Evolutionary conservation across 2,113 vertebrate genomes (phyloP), one percentile per base, ranked within the genome.

Genomic region (Pangasianodon hypophthalmus): DNA sequence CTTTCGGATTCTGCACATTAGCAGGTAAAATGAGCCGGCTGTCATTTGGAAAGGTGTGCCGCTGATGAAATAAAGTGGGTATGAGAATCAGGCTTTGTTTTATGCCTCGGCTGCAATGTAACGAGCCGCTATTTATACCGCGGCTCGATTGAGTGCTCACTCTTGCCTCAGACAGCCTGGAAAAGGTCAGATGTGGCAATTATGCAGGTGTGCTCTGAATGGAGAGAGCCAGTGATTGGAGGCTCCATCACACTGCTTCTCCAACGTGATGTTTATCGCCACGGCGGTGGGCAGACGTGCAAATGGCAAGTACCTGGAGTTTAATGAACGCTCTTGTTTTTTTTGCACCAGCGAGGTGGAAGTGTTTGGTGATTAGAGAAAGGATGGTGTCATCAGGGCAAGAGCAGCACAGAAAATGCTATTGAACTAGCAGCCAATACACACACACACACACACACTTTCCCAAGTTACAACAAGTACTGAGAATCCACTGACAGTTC

Each of bases 171-270:
- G 94, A 95, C 93, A 93, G 93, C 89, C 81, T 92, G 95, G 95
- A 95, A 96, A 96, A 96, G 96, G 96, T 96, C 96, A 96, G 95
- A 94, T 94, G 92, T 95, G 88, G 95, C 95, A 96, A 96, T 96
- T 96, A 96, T 93, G 94, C 96, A 95, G 95, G 95, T 96, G 95
- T 93, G 93, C 93, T 89, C 91, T 93, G 94, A 94, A 93, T 89
- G 93, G 94, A 91, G 92, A 92, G 93, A 93, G 93, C 46, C 13
- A 8, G 93, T 95, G 96, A 95, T 95, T 95, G 90, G 93, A 90
- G 92, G 92, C 94, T 94, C 94, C 94, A 94, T 95, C 93, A 92
- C 95, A 85, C 93, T 6, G 77, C 92, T 89, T 94, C 93, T 92
- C 94, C 94, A 95, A 94, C 92, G 93, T 94, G 94, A 93, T 94